phyloP scores from a whole-genome alignment of 2,888 invertebrate species.

The Drosophila colorata region DNA sequence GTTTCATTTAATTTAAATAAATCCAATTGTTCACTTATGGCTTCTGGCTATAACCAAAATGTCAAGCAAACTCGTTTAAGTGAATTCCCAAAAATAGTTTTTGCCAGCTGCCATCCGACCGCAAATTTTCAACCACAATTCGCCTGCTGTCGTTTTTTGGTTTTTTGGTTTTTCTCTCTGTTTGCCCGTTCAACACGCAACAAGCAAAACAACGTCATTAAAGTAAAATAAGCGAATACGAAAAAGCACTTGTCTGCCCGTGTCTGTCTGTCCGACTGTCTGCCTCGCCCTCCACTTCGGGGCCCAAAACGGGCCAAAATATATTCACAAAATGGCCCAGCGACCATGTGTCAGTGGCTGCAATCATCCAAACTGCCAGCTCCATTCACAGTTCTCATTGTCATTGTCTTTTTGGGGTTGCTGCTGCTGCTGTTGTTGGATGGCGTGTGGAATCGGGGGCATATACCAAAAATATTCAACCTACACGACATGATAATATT shows the following conservation, averaged over 20 bases:
- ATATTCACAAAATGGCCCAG: constrained; percentile 51
- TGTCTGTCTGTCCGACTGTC: constrained; percentile 13
- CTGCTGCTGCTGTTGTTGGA: constrained; percentile 9
- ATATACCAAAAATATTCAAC: constrained; percentile 26
- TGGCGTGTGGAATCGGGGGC: constrained; percentile 35
- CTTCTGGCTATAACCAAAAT: background rate
- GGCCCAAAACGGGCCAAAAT: constrained; percentile 43
- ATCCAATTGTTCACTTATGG: background rate
- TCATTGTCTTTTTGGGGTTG: constrained; percentile 26
- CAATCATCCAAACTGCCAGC: constrained; percentile 70
- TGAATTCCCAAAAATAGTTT: constrained; percentile 24
- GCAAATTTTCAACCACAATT: constrained; percentile 34
- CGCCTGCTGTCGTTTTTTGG: constrained; percentile 5
- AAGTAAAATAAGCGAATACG: constrained; percentile 61
- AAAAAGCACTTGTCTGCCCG: constrained; percentile 26
- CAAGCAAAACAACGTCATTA: constrained; percentile 66
- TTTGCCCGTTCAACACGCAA: constrained; percentile 45
- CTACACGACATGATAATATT: constrained; percentile 23
- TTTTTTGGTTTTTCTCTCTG: constrained; percentile 12
- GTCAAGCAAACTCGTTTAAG: constrained; percentile 12
- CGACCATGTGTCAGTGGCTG: constrained; percentile 56
- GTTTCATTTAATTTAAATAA: constrained; percentile 5
- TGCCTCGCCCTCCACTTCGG: constrained; percentile 14
- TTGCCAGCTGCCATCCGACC: constrained; percentile 19
- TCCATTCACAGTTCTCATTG: constrained; percentile 52